phyloP scores from a whole-genome alignment of 2,888 invertebrate species.

The Andrena chrysosceles region DNA sequence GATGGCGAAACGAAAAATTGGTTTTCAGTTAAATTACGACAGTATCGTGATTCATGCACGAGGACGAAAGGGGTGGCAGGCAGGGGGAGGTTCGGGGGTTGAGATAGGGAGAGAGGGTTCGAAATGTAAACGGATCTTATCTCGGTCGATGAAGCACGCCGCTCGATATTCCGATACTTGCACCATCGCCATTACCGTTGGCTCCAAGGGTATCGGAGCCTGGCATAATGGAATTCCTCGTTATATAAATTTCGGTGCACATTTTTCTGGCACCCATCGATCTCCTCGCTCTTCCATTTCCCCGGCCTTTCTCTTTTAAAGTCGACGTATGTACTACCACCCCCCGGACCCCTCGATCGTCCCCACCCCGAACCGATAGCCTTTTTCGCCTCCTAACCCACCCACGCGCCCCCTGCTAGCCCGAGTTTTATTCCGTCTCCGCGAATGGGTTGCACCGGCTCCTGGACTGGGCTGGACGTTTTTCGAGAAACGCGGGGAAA shows the following conservation, averaged over 20 bases:
- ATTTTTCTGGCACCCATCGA: slow-evolving; percentile 73
- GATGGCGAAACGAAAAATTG: slow-evolving; percentile 70
- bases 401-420: background rate
- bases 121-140: slow-evolving; percentile 76
- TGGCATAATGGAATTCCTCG: slow-evolving; percentile 74
- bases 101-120: slow-evolving; percentile 20
- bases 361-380: background rate
- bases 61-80: slow-evolving; percentile 10
- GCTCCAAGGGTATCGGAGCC: slow-evolving; percentile 60
- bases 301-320: slow-evolving; percentile 61
- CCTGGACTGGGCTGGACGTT: slow-evolving; percentile 56
- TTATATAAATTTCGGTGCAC: slow-evolving; percentile 75
- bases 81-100: background rate
- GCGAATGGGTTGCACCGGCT: slow-evolving; percentile 43
- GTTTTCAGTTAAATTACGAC: slow-evolving; percentile 68
- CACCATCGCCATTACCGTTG: slow-evolving; percentile 42
- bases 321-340: slow-evolving; percentile 50
- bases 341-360: background rate
- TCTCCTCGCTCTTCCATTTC: slow-evolving; percentile 59
- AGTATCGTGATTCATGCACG: slow-evolving; percentile 69
- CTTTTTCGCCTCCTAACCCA: background rate
- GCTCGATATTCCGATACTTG: slow-evolving; percentile 69
- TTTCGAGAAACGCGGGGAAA: slow-evolving; percentile 40
- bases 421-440: slow-evolving; percentile 27
- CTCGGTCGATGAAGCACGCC: slow-evolving; percentile 74